Conservation (phyloP, 1,140 invertebrate genomes). For the Bombus pyrosoma region DNA sequence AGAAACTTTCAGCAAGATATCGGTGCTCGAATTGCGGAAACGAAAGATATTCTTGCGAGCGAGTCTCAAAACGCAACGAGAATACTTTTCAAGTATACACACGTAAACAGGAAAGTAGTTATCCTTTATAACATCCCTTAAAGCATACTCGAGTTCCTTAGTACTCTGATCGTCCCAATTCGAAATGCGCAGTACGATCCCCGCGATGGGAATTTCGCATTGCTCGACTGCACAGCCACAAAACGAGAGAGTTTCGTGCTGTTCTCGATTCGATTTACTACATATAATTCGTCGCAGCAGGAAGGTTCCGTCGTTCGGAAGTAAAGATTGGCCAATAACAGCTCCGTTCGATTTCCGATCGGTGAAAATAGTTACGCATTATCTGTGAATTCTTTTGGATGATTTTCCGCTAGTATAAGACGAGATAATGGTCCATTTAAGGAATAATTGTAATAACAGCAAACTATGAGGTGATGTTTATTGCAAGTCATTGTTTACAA, state of each 20-base stretch:
- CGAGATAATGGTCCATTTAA: too few relatives aligned
- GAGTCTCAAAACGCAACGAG: too few relatives aligned
- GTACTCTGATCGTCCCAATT: not conserved
- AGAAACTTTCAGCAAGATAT: not conserved
- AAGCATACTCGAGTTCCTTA: not conserved
- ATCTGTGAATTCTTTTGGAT: not conserved
- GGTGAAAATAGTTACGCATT: not conserved
- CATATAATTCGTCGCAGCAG: constrained; percentile 30
- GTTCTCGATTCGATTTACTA: constrained; percentile 3
- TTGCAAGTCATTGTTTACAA: too few relatives aligned
- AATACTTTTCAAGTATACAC: not conserved
- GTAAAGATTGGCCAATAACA: too few relatives aligned
- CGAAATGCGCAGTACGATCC: constrained; percentile 24
- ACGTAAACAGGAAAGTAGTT: constrained; percentile 22
- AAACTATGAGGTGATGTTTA: too few relatives aligned
- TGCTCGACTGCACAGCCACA: not conserved
- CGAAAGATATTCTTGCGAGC: not conserved
- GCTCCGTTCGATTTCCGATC: constrained; percentile 10
- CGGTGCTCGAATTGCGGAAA: not conserved
- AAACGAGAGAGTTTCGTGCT: constrained; percentile 1
- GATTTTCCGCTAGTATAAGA: too few relatives aligned
- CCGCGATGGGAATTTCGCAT: not conserved
- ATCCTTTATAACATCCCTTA: constrained; percentile 11
- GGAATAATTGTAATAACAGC: too few relatives aligned
- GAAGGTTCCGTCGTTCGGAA: constrained; percentile 6